phyloP scores from a whole-genome alignment of 1,140 invertebrate genomes.

The Drosophila pallidifrons region DNA sequence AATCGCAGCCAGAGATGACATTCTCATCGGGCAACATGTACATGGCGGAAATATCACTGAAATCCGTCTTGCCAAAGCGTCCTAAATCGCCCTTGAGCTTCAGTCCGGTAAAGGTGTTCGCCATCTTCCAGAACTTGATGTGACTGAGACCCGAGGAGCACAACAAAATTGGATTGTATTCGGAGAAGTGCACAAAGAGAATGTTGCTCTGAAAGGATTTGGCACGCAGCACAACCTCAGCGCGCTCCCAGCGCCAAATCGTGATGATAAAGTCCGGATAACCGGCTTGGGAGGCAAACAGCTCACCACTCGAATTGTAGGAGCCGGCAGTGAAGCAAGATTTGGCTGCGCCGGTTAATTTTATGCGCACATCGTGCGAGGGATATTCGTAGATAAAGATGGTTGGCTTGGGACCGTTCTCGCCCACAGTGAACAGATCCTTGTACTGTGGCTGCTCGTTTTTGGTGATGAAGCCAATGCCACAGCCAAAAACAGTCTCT shows the following conservation, averaged over 20 bases:
- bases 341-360: conserved; percentile 90
- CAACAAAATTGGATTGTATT: conserved; percentile 90
- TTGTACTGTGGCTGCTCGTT: conserved; percentile 88
- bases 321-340: conserved; percentile 90
- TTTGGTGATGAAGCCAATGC: conserved; percentile 92
- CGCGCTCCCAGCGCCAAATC: conserved; percentile 94
- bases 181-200: conserved; percentile 92
- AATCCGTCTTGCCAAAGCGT: conserved; percentile 95
- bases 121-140: conserved; percentile 98
- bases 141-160: conserved; percentile 91
- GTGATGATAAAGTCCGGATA: conserved; percentile 94
- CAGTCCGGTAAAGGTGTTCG: conserved; percentile 94
- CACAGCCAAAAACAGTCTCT: conserved; percentile 90
- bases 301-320: conserved; percentile 92
- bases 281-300: conserved; percentile 93
- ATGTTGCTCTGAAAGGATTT: conserved; percentile 93
- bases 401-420: conserved; percentile 92
- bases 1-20: conserved; percentile 93
- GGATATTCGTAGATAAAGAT: conserved; percentile 95
- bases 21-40: conserved; percentile 95
- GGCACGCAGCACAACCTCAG: conserved; percentile 90
- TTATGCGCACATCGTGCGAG: conserved; percentile 89
- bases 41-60: conserved; percentile 93
- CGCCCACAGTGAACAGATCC: conserved; percentile 92
- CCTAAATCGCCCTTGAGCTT: conserved; percentile 94